A percentile compares a stretch with the other conserved stretches of the same genome.
Evolutionary conservation across 2,888 invertebrate species (phyloP).

Genomic region (Trimorus sp.): DNA sequence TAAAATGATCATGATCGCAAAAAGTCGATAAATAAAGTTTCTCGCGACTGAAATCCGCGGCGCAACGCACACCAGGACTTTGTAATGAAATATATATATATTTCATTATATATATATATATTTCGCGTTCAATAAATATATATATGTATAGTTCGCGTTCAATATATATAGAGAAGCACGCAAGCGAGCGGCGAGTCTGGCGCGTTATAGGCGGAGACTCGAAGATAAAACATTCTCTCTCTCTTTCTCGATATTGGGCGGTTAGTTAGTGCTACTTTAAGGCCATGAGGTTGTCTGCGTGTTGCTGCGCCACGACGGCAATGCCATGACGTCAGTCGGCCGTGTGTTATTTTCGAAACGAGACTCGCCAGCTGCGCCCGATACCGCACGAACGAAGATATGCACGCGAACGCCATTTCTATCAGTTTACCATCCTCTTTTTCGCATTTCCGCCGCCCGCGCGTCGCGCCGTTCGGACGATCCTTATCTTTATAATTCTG

Average conservation of each 20-base stretch:
- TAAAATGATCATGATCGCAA: neutral
- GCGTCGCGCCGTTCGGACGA: no score
- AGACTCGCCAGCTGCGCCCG: constrained; percentile 74
- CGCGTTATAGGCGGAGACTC: constrained; percentile 51
- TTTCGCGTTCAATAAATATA: no score
- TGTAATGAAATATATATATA: constrained; percentile 54
- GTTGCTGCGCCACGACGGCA: constrained; percentile 65
- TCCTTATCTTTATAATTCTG: no score
- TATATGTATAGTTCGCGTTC: neutral
- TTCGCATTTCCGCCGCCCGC: constrained; percentile 2
- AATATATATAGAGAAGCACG: no score
- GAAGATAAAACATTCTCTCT: constrained; percentile 63
- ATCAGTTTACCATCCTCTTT: constrained; percentile 23
- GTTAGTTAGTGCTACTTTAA: constrained; percentile 66
- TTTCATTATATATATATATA: no score
- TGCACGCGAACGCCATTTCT: constrained; percentile 48
- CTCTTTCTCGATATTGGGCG: constrained; percentile 63
- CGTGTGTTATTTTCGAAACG: constrained; percentile 81
- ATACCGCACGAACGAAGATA: constrained; percentile 67
- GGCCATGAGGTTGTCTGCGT: constrained; percentile 66
- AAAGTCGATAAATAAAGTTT: constrained; percentile 39
- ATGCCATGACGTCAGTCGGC: constrained; percentile 81
- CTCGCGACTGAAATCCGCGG: neutral
- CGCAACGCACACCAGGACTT: constrained; percentile 43
- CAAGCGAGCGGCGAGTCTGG: constrained; percentile 46